These are phyloP conservation scores for Cyanoramphus novaezelandiae DNA, from an alignment of 2,113 vertebrate genomes.

Conservation along the genomic window DNA sequence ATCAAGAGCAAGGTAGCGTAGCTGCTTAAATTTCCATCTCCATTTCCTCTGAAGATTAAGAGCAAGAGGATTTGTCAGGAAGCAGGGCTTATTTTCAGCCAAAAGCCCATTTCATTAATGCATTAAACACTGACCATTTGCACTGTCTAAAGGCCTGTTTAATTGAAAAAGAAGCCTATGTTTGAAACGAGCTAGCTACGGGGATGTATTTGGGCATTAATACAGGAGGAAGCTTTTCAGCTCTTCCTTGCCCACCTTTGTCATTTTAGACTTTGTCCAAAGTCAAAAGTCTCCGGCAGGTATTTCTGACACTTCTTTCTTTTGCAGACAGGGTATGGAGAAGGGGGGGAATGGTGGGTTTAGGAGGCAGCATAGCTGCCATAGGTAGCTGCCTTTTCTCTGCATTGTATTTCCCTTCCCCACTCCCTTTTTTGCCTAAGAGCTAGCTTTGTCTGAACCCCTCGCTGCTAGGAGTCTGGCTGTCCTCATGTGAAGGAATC, in stretches of 20 bases:
- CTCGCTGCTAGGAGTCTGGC: constrained; percentile 58
- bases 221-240: background rate
- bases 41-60: constrained; percentile 54
- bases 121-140: constrained; percentile 56
- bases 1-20: background rate
- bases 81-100: constrained; percentile 22
- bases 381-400: background rate
- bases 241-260: background rate
- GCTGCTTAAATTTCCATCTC: constrained; percentile 37
- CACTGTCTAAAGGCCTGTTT: constrained; percentile 49
- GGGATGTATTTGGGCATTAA: background rate
- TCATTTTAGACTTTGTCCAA: background rate
- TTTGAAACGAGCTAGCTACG: background rate
- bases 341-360: background rate
- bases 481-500: background rate
- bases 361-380: background rate
- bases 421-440: background rate
- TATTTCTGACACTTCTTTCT: background rate
- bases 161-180: background rate
- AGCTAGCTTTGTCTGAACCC: constrained; percentile 7
- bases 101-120: constrained; percentile 36
- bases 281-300: background rate
- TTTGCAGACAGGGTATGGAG: background rate
- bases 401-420: background rate
- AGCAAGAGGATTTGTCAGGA: constrained; percentile 53